Evolutionary conservation across 2,888 invertebrate species (phyloP), one percentile per base, ranked within the genome.

Genomic region (Apeira syringaria): DNA sequence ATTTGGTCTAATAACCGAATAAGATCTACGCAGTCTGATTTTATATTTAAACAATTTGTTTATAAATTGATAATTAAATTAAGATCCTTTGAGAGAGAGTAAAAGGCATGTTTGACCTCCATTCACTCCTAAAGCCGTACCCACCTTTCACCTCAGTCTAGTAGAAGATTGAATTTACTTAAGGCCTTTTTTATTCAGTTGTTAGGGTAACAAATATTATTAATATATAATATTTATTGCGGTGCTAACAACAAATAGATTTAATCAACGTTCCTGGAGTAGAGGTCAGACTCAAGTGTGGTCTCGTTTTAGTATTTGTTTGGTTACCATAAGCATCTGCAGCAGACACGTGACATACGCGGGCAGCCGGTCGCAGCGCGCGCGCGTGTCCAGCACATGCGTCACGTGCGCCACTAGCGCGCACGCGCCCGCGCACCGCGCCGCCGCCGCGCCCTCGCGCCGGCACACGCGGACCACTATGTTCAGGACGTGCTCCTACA

Each of bases 381-480:
- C 41, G 32, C 82, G 65, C 41, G 72, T 45, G 47, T 80, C 86
- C n/a, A 90, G 79, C 61, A 73, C 50, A 56, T 84, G 81, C 44
- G 71, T 64, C 34, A 74, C 72, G 74, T 87, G 86, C 59, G 92
- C 91, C 1, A 96, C 95, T 36, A 98, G 91, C 33, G 97, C 95
- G 41, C 96, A 96, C 1, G 98, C 91, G 20, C 98, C 97, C 53
- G 98, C 94, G 67, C 97, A 97, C 52, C 98, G 93, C 13, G 98
- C 98, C 66, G 94, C 92, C 9, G 95, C 96, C 36, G 96, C 94
- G 44, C 97, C 97, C 85, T 98, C 98, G 31, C 95, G 92, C 42
- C 97, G 94, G 13, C 98, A 97, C 63, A 96, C 95, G 64, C 96
- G 93, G 58, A 98, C 90, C 40, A 98, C 91, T 61, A 98, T 96